Percentiles rank a stretch among this genome's conserved stretches.
Evolutionary conservation across 2,888 invertebrate species (phyloP).

Genomic region (Dendrolimus pini): DNA sequence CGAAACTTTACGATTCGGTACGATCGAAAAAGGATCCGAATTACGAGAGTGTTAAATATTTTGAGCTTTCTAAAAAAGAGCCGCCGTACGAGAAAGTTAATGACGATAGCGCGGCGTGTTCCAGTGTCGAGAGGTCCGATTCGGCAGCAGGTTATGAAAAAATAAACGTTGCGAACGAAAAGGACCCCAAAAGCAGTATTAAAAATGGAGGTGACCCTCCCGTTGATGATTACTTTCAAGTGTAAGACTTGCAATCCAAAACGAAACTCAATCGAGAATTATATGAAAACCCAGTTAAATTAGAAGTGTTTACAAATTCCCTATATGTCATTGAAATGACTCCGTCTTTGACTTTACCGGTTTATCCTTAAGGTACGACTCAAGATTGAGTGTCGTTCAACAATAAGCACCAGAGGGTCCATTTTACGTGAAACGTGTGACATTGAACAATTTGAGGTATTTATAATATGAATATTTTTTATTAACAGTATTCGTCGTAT

Average conservation of each 20-base stretch:
- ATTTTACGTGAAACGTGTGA: constrained; percentile 15
- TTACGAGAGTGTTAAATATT: constrained; percentile 88
- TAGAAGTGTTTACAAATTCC: too few species aligned
- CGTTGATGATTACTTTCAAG: constrained; percentile 70
- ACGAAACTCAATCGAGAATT: too few species aligned
- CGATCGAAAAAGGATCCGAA: constrained; percentile 81
- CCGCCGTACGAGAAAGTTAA: constrained; percentile 82
- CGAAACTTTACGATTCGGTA: constrained; percentile 84
- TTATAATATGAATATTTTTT: constrained; percentile 30
- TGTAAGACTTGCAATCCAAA: constrained; percentile 28
- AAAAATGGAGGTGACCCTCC: constrained; percentile 52
- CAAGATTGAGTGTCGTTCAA: too few species aligned
- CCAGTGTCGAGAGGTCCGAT: constrained; percentile 50
- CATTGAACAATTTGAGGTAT: constrained; percentile 23
- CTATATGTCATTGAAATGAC: too few species aligned
- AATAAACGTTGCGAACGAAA: constrained; percentile 49
- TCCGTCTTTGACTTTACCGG: too few species aligned
- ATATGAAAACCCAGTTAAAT: too few species aligned
- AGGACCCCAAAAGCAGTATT: constrained; percentile 59
- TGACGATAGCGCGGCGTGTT: constrained; percentile 34
- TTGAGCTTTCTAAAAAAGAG: constrained; percentile 75
- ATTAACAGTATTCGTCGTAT: constrained; percentile 33
- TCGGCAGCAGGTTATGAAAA: constrained; percentile 62
- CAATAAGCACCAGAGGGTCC: neutral
- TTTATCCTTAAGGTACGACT: too few species aligned